Base-by-base conservation (phyloP, 2,113 vertebrate species). In the Anas platyrhynchos region DNA sequence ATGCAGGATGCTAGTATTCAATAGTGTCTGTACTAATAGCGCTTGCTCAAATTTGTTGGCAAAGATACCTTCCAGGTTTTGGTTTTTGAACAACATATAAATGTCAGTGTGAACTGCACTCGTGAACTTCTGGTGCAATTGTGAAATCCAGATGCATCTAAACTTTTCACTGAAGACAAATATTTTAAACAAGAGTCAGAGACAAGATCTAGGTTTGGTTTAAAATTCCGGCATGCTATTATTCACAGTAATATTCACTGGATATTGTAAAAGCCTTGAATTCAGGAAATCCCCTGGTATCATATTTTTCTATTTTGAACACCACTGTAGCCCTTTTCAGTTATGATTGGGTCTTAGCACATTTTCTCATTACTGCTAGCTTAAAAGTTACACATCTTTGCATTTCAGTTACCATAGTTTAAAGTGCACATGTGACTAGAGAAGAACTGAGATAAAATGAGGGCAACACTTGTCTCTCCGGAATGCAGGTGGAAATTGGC, bases 1-100 rank as follows among this genome's bases (percentile, higher is more conserved):
- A 93, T 88, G 81, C 74, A 81, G 92, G 79, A 91, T 67, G 54
- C 63, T 94, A 46, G 4, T 48, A 63, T 86, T 77, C 91, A 78
- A 80, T 75, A 88, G 29, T 61, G 72, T 87, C 82, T 67, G 29
- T 71, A 54, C 81, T 92, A 91, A 91, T 62, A 95, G 59, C 62
- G 82, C 65, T 90, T 58, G 75, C 52, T 86, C 41, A 41, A 54
- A 91, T 69, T 86, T 86, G 89, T 78, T 61, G 76, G 62, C 41
- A 59, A 77, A 81, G 41, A 50, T 54, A 16, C 55, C 29, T 59
- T 77, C 5, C 34, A 80, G 38, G 22, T 59, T 91, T 75, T 79
- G 27, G 13, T 73, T 88, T 76, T 31, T 50, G 31, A 66, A 3
- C 38, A 66, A 58, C 5, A 83, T 77, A 48, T 63, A 58, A 56